phyloP scores from a whole-genome alignment of 2,888 invertebrate genomes.

The Leptopilina myrica region DNA sequence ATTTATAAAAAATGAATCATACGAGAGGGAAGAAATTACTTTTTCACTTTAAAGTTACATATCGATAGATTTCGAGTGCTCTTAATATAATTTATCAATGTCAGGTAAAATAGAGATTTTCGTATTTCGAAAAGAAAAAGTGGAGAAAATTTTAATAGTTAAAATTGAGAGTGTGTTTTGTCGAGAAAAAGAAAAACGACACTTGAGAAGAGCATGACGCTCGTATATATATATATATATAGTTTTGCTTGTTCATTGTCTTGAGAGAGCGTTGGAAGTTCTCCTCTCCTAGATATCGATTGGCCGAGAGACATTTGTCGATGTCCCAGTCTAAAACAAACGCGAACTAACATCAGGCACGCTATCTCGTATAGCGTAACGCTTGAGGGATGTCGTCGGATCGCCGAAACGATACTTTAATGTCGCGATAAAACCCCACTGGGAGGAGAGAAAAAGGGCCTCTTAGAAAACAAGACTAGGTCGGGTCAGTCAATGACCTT shows the following conservation, averaged over 20 bases:
- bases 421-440: conserved; percentile 54
- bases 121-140: too few relatives aligned
- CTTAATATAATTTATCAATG: too few relatives aligned
- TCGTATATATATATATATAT: conserved; percentile 15
- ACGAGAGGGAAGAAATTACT: too few relatives aligned
- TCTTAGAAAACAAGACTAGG: conserved; percentile 44
- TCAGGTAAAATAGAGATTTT: too few relatives aligned
- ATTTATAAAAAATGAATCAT: too few relatives aligned
- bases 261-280: conserved; percentile 49
- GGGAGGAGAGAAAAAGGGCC: conserved; percentile 2
- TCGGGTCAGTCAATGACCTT: conserved; percentile 48
- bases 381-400: conserved; percentile 55
- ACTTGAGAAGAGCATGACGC: background rate
- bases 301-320: conserved; percentile 60
- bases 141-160: too few relatives aligned
- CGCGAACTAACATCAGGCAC: conserved; percentile 57
- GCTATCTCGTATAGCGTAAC: conserved; percentile 52
- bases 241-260: conserved; percentile 46
- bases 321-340: conserved; percentile 58
- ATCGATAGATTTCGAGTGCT: too few relatives aligned
- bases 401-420: conserved; percentile 59
- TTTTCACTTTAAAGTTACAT: too few relatives aligned
- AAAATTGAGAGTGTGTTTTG: too few relatives aligned
- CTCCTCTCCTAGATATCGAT: conserved; percentile 54
- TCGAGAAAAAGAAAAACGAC: background rate